Base-by-base conservation (phyloP, 2,113 vertebrate species). In the Lipophrys pholis region DNA sequence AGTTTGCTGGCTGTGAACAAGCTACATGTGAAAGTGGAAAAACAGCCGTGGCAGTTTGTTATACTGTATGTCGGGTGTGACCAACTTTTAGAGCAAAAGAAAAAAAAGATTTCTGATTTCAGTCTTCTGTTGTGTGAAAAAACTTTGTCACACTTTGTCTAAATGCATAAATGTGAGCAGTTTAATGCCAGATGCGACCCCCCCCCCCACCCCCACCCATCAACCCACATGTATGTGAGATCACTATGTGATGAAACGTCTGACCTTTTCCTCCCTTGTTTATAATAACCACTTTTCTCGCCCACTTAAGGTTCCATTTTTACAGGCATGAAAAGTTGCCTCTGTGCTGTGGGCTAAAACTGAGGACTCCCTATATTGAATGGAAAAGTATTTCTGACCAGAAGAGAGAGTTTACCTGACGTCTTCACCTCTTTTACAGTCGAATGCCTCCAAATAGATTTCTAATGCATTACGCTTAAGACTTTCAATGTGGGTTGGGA, bases 1-100 rank as follows among this genome's bases (percentile, higher is more conserved):
- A 83, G 70, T 73, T 84, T 82, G 5, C 73, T 61, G 46, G 45
- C 70, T 46, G 84, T 50, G 79, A 74, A 75, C 40, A 14, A 66
- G 50, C 58, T 43, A 12, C 70, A 76, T 50, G 57, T 21, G 54
- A 79, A 79, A 45, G 56, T 38, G 21, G 21, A 51, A 42, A 77
- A 66, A 51, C 10, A 68, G 46, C 43, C 56, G 50, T 69, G 72
- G 55, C 43, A 16, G 40, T n/a, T 61, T 62, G 36, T 16, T 60
- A 42, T n/a, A n/a, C n/a, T n/a, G n/a, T n/a, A n/a, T 30, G 21
- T 30, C 21, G 21, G 21, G 2, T 30, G 2, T 30, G 21, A 30
- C 21, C 21, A 30, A 30, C 21, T 30, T 43, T 12, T 35, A 2
- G 3, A 42, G 41, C 52, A 53, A 62, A 75, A 73, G 59, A 65